Evolutionary conservation across 2,888 invertebrate genomes (phyloP), one percentile per base, ranked within the genome.

Genomic region (Hartigia nigra): DNA sequence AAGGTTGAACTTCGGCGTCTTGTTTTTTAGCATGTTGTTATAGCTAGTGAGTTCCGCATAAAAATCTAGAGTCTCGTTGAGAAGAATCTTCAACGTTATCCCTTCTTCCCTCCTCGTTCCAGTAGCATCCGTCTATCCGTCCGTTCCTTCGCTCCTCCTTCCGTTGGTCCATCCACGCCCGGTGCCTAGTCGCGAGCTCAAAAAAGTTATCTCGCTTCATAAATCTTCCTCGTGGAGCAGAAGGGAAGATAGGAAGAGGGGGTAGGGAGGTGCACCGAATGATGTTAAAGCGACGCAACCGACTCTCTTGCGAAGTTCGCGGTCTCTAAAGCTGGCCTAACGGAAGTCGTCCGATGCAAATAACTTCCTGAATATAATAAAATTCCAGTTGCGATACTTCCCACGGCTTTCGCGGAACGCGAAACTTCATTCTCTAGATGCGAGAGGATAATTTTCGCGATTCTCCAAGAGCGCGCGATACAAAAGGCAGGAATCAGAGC

Each of bases 161-260:
- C 80, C 79, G 81, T 77, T 55, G 76, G 76, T 76, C 74, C 78
- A 77, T 80, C 36, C 78, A 72, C 74, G 81, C 76, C 74, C 81
- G 74, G 74, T 36, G 79, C 37, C 77, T 55, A 69, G 36, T 79
- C 37, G 81, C 76, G 69, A 76, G 75, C 79, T 72, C 77, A 77
- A 77, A 74, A 70, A 78, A 80, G 81, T 85, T 86, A 85, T 85
- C 85, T 81, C 81, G 82, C 79, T 84, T 83, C 85, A 85, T 85
- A 86, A 85, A 85, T 85, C 84, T 84, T 74, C 72, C 12, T 39
- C 55, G 23, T 23, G 55, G 23, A 23, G 55, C 23, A 55, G 55
- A 9, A 4, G 4, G 34, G 3, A 3, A 34, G 4, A 4, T 3
- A 34, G 34, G 34, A 4, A 34, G 55, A 9, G 55, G 23, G 23